These are phyloP conservation scores for Octopus bimaculoides DNA, from an alignment of 1,140 invertebrate species.

Conservation along the genomic window DNA sequence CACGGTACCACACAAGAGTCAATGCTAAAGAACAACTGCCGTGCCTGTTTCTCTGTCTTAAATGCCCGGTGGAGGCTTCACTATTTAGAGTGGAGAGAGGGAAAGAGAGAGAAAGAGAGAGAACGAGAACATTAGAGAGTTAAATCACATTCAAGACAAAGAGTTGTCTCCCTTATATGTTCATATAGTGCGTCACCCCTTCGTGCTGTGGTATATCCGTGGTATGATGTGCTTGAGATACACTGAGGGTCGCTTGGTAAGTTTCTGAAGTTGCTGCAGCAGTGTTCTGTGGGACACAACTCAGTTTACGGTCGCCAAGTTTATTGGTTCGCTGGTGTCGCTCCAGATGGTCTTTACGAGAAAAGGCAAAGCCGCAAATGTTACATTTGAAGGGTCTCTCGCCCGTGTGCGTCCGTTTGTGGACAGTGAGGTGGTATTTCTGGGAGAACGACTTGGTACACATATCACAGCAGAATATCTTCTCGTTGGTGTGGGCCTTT, in stretches of 20 bases:
- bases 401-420: slow-evolving; percentile 1
- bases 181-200: background rate
- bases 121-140: background rate
- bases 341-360: slow-evolving; percentile 66
- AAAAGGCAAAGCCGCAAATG: slow-evolving; percentile 84
- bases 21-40: too few relatives aligned
- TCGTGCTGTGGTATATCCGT: background rate
- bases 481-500: slow-evolving; percentile 12
- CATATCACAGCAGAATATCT: background rate
- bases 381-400: slow-evolving; percentile 82
- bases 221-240: background rate
- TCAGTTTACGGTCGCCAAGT: background rate
- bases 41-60: too few relatives aligned
- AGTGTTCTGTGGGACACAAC: background rate
- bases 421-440: background rate
- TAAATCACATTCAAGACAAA: background rate
- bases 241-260: background rate
- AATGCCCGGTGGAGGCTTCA: too few relatives aligned
- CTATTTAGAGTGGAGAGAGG: background rate
- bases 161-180: background rate
- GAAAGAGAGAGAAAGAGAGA: background rate
- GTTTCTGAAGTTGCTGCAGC: background rate
- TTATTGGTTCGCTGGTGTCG: slow-evolving; percentile 71
- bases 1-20: too few relatives aligned
- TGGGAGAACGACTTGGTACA: background rate